phyloP scores from a whole-genome alignment of 2,888 invertebrate species.

The Drosophila mayaguana region DNA sequence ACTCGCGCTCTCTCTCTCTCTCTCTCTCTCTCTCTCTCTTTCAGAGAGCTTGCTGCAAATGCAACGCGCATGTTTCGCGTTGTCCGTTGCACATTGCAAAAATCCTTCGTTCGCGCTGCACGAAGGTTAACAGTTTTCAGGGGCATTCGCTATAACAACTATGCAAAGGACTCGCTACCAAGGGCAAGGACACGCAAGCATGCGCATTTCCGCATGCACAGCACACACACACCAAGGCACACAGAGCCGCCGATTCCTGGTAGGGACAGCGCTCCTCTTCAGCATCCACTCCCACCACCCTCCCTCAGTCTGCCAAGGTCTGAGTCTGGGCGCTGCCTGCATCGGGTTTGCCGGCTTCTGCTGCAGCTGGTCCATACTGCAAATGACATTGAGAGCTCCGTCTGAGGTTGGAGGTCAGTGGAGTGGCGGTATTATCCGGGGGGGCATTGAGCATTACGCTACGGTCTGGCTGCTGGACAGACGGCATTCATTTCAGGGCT shows the following conservation, averaged over 20 bases:
- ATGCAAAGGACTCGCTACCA: constrained; percentile 67
- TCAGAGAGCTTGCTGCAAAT: constrained; percentile 29
- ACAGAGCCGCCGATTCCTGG: constrained; percentile 29
- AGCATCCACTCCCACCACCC: neutral
- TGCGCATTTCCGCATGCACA: constrained; percentile 80
- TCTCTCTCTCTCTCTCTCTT: constrained; percentile 5
- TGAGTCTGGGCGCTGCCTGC: constrained; percentile 16
- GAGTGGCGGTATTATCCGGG: neutral
- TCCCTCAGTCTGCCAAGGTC: constrained; percentile 3
- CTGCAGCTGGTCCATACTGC: constrained; percentile 50
- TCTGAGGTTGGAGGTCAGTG: constrained; percentile 1
- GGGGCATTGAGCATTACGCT: neutral
- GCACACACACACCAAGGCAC: constrained; percentile 9
- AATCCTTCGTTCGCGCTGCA: constrained; percentile 59
- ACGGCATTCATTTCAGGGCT: constrained; percentile 62
- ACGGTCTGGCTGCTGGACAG: constrained; percentile 32
- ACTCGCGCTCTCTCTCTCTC: constrained; percentile 1
- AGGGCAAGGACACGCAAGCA: constrained; percentile 85
- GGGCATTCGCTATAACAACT: constrained; percentile 52
- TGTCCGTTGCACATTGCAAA: constrained; percentile 56
- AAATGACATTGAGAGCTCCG: constrained; percentile 62
- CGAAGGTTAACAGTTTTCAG: constrained; percentile 73
- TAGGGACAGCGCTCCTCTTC: constrained; percentile 35
- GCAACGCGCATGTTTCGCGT: constrained; percentile 67
- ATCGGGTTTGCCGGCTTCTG: constrained; percentile 32